These are phyloP conservation scores for Zygothrica quintamaculata DNA, from an alignment of 2,888 invertebrate genomes.

Conservation along the genomic window DNA sequence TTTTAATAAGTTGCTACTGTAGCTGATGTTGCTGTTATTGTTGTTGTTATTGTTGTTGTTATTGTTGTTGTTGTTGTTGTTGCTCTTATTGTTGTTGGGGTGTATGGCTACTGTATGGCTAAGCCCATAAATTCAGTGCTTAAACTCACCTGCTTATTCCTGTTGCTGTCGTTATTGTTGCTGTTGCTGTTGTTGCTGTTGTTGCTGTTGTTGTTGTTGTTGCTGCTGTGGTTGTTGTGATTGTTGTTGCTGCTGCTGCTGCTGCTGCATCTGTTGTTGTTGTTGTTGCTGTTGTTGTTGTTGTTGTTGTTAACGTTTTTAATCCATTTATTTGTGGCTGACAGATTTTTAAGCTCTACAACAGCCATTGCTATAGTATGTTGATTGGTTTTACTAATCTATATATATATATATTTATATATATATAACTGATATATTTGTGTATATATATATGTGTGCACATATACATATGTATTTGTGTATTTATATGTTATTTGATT, in stretches of 20 bases:
- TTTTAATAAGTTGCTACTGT: conserved; percentile 48
- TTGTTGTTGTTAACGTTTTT: conserved; percentile 37
- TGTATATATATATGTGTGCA: no score
- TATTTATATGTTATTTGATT: no score
- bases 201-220: conserved; percentile 11
- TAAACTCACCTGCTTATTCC: conserved; percentile 70
- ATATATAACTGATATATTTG: conserved; percentile 5
- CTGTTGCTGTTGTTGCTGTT: conserved; percentile 1
- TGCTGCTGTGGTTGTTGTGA: background rate
- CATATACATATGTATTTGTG: no score
- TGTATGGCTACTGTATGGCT: conserved; percentile 46
- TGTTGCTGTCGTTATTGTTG: conserved; percentile 31
- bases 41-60: conserved; percentile 14
- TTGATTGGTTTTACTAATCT: conserved; percentile 1
- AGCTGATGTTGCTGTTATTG: conserved; percentile 11
- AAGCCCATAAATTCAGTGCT: conserved; percentile 49
- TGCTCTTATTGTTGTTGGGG: conserved; percentile 22
- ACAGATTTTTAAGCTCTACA: conserved; percentile 56
- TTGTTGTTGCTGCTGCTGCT: conserved; percentile 16
- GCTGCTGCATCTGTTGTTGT: conserved; percentile 6
- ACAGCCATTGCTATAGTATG: conserved; percentile 47
- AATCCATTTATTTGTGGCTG: conserved; percentile 75
- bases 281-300: conserved; percentile 8
- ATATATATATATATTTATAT: conserved; percentile 7
- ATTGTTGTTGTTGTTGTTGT: conserved; percentile 19